A percentile compares a stretch with the other conserved stretches of the same genome.
Conservation (phyloP, 2,113 vertebrate species). For the Leucopsar rothschildi region DNA sequence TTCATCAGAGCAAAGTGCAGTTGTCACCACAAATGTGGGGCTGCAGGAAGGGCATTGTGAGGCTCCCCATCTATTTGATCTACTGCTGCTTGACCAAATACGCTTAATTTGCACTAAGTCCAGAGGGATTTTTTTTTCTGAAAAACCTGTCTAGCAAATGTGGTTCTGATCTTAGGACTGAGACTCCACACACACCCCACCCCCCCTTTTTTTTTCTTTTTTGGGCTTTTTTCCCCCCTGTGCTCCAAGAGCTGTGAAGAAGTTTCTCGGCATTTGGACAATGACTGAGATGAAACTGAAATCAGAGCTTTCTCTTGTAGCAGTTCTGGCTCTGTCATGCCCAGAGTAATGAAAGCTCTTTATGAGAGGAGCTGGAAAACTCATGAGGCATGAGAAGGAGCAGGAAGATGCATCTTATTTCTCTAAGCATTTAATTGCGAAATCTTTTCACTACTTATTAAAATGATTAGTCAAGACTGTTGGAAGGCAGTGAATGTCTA, state of each 20-base stretch:
- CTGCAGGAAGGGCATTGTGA: neutral
- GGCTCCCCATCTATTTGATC: neutral
- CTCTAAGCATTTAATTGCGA: neutral
- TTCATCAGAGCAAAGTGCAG: neutral
- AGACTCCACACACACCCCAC: neutral
- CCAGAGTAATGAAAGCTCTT: neutral
- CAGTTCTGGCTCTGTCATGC: neutral
- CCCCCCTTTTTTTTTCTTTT: neutral
- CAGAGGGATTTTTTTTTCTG: neutral
- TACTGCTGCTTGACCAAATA: neutral
- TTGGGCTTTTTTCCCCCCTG: neutral
- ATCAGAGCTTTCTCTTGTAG: neutral
- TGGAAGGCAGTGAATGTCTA: neutral
- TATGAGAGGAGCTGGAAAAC: neutral
- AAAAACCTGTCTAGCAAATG: neutral
- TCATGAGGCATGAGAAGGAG: conserved; percentile 22
- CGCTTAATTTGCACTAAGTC: neutral
- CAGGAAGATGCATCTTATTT: neutral
- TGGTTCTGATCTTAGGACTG: neutral
- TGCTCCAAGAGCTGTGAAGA: neutral
- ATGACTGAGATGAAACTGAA: neutral
- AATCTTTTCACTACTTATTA: conserved; percentile 31
- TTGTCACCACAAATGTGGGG: conserved; percentile 8
- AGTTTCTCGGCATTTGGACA: neutral
- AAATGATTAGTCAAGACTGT: conserved; percentile 1